These are phyloP conservation scores for Microdon myrmicae DNA, from an alignment of 2,888 invertebrate species.

Conservation along the genomic window DNA sequence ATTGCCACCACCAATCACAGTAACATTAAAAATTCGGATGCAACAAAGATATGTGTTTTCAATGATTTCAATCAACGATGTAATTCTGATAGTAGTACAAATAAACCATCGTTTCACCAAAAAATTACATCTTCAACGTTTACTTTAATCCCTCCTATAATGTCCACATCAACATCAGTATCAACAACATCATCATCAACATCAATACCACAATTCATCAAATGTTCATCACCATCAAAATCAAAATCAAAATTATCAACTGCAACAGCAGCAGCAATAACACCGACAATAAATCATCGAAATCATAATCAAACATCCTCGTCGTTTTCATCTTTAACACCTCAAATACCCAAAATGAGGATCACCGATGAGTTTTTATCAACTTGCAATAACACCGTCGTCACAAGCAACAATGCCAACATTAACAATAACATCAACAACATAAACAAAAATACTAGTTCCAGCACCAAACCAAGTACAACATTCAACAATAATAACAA, in stretches of 20 bases:
- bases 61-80: conserved; percentile 40
- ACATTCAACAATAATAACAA: conserved; percentile 27
- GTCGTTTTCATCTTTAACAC: no score
- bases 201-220: conserved; percentile 27
- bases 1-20: conserved; percentile 17
- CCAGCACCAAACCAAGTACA: conserved; percentile 18
- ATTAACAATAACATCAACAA: conserved; percentile 16
- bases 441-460: neutral
- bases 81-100: conserved; percentile 24
- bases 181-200: conserved; percentile 13
- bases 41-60: no score
- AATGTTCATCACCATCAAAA: conserved; percentile 28
- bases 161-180: conserved; percentile 18
- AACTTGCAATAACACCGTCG: conserved; percentile 8
- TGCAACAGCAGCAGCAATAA: conserved; percentile 5
- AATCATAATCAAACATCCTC: no score
- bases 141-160: conserved; percentile 28
- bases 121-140: conserved; percentile 33
- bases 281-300: no score
- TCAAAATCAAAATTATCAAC: no score
- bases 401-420: no score
- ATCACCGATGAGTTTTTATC: no score
- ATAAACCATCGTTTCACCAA: conserved; percentile 36
- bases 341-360: no score
- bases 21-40: conserved; percentile 32